A percentile compares a stretch with the other conserved stretches of the same genome.
phyloP scores from a whole-genome alignment of 2,888 invertebrate genomes.

The Mesochorus sp. region DNA sequence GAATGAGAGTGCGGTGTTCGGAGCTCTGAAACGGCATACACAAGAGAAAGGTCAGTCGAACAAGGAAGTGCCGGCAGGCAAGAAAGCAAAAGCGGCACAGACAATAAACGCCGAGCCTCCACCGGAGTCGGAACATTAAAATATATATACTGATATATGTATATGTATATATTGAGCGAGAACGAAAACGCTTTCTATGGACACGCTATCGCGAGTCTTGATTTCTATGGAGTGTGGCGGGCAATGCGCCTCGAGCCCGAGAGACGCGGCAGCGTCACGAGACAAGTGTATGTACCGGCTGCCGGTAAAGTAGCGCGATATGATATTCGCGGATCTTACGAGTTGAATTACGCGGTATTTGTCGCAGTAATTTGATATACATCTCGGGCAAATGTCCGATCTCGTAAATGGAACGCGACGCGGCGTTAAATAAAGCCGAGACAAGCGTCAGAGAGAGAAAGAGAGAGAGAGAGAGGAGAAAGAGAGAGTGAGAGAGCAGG shows the following conservation, averaged over 20 bases:
- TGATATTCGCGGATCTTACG: not conserved
- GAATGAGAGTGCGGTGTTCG: constrained; percentile 39
- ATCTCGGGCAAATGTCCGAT: constrained; percentile 36
- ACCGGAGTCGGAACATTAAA: not conserved
- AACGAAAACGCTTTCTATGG: constrained; percentile 56
- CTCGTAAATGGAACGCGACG: constrained; percentile 72
- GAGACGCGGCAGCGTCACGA: no score
- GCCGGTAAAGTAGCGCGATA: no score
- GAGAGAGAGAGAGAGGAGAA: no score
- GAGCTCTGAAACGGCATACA: constrained; percentile 56
- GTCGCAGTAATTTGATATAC: not conserved
- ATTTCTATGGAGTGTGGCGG: constrained; percentile 31
- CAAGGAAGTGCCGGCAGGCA: constrained; percentile 74
- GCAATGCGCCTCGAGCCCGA: not conserved
- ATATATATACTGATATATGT: not conserved
- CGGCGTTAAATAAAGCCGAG: constrained; percentile 66
- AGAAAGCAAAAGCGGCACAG: constrained; percentile 67
- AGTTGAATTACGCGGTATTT: not conserved
- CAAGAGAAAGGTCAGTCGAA: constrained; percentile 78
- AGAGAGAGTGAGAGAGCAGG: no score
- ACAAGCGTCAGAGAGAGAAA: constrained; percentile 43
- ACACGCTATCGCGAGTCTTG: constrained; percentile 41
- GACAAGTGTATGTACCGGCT: no score
- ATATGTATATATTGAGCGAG: not conserved
- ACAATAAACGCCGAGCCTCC: constrained; percentile 42